Percentiles rank a stretch among this genome's conserved stretches.
phyloP scores from a whole-genome alignment of 2,888 invertebrate species.

The Nesidiocoris tenuis region DNA sequence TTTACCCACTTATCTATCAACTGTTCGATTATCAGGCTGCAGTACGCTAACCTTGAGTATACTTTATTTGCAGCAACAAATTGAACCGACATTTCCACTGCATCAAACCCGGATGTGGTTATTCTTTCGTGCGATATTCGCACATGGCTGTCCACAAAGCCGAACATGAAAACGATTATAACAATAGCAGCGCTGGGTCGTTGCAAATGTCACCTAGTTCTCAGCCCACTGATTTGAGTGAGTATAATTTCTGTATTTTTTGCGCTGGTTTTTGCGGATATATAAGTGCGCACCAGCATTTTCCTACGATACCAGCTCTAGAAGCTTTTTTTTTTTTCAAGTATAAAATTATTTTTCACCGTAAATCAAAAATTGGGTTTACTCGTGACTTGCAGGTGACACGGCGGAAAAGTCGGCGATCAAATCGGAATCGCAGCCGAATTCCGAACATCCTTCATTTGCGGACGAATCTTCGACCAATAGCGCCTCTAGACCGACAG shows the following conservation, averaged over 20 bases:
- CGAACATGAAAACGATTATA: conserved; percentile 59
- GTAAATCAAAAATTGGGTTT: too few species aligned
- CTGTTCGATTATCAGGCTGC: too few species aligned
- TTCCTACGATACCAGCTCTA: too few species aligned
- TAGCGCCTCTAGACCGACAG: conserved; percentile 40
- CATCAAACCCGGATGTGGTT: conserved; percentile 67
- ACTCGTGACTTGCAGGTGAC: conserved; percentile 22
- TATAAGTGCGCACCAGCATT: too few species aligned
- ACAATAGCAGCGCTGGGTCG: neutral
- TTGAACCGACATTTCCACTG: conserved; percentile 77
- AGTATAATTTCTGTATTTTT: conserved; percentile 19
- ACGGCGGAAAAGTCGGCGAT: conserved; percentile 13
- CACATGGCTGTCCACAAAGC: conserved; percentile 72
- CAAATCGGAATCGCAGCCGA: conserved; percentile 29
- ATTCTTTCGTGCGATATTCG: conserved; percentile 72
- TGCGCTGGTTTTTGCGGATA: neutral
- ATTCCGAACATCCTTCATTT: conserved; percentile 1
- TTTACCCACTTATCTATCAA: too few species aligned
- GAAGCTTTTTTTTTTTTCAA: too few species aligned
- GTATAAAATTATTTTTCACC: too few species aligned
- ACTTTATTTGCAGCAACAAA: conserved; percentile 64
- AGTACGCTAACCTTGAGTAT: too few species aligned
- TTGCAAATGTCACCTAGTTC: conserved; percentile 28
- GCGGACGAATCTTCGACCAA: conserved; percentile 15
- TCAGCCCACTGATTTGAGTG: conserved; percentile 46